Percentiles rank a stretch among this genome's conserved stretches.
Evolutionary conservation across 2,888 invertebrate species (phyloP).

Genomic region (Silvanus unidentatus): DNA sequence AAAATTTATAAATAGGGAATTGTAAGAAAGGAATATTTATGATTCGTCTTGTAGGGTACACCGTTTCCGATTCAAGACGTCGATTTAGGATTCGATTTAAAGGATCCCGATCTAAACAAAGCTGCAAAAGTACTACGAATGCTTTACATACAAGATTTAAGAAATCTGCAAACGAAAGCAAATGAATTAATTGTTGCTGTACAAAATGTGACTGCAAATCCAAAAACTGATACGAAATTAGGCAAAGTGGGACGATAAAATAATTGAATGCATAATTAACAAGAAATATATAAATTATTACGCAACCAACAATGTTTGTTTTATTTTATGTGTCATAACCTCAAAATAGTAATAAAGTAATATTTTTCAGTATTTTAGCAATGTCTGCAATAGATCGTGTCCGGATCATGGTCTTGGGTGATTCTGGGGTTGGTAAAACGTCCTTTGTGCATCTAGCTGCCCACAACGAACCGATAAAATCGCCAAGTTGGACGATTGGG

Average conservation of each 20-base stretch:
- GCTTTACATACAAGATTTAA: constrained; percentile 76
- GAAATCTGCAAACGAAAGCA: constrained; percentile 85
- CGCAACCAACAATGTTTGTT: too few species aligned
- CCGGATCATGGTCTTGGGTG: constrained; percentile 85
- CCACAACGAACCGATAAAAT: constrained; percentile 75
- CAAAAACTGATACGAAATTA: constrained; percentile 89
- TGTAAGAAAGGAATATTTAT: constrained; percentile 3
- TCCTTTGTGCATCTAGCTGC: constrained; percentile 89
- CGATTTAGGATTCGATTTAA: constrained; percentile 60
- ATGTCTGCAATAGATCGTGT: constrained; percentile 87
- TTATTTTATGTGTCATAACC: too few species aligned
- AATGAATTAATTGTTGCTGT: constrained; percentile 92
- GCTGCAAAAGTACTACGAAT: constrained; percentile 73
- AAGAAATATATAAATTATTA: too few species aligned
- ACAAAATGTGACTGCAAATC: constrained; percentile 91
- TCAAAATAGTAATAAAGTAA: too few species aligned
- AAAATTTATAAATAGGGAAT: constrained; percentile 5
- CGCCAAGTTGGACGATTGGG: constrained; percentile 94
- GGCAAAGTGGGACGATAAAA: constrained; percentile 79
- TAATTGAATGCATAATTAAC: too few species aligned
- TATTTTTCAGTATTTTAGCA: too few species aligned
- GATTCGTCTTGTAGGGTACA: constrained; percentile 49
- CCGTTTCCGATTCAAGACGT: constrained; percentile 65
- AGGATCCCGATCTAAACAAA: constrained; percentile 60
- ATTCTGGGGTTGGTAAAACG: constrained; percentile 94